A percentile compares a stretch with the other conserved stretches of the same genome.
phyloP scores from a whole-genome alignment of 2,888 invertebrate species.

The Masnerella sp. region DNA sequence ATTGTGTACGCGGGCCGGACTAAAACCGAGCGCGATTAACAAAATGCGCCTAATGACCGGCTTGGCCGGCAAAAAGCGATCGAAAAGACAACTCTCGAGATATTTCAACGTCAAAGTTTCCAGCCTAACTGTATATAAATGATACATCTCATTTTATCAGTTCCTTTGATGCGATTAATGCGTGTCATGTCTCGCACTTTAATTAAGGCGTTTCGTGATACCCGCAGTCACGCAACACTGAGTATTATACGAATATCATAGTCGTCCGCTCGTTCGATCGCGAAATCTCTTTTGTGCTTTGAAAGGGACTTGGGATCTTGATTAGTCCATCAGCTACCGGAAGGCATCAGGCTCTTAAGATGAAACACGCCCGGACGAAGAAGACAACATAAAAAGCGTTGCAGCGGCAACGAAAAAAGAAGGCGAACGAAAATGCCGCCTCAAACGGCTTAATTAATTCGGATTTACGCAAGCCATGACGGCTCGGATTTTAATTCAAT shows the following conservation, averaged over 20 bases:
- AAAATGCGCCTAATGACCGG: constrained; percentile 54
- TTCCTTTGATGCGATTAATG: constrained; percentile 58
- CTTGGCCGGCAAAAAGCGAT: constrained; percentile 7
- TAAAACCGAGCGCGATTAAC: constrained; percentile 46
- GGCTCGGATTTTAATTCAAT: constrained; percentile 67
- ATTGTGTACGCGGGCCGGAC: constrained; percentile 17
- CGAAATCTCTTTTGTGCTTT: constrained; percentile 68
- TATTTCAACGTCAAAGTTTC: constrained; percentile 57
- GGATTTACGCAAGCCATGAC: constrained; percentile 76
- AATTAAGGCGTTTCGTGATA: constrained; percentile 61
- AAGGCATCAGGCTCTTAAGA: constrained; percentile 70
- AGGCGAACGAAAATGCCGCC: constrained; percentile 44
- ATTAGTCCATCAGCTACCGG: constrained; percentile 77
- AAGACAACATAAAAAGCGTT: constrained; percentile 55
- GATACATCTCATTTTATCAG: constrained; percentile 61
- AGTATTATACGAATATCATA: constrained; percentile 62
- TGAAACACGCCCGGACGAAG: constrained; percentile 64
- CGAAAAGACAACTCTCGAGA: constrained; percentile 43
- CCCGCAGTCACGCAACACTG: constrained; percentile 57
- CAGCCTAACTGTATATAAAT: constrained; percentile 58
- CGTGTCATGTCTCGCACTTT: constrained; percentile 59
- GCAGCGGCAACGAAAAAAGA: constrained; percentile 31
- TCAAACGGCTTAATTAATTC: constrained; percentile 76
- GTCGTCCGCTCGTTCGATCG: constrained; percentile 58
- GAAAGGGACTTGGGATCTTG: constrained; percentile 70